These are phyloP conservation scores for Ecliptopera silaceata DNA, from an alignment of 2,888 invertebrate genomes.

Conservation along the genomic window DNA sequence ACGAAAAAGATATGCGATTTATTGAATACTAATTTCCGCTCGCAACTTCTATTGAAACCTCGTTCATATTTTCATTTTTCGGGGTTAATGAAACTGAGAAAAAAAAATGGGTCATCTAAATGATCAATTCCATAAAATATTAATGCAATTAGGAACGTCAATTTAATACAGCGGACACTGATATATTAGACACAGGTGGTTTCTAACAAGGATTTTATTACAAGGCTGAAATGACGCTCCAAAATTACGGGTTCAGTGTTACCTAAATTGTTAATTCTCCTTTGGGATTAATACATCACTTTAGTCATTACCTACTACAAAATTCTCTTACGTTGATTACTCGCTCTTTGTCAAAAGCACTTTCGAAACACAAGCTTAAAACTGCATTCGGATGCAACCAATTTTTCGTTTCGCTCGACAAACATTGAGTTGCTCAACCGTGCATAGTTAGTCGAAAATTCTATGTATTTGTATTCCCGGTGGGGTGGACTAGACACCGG, in stretches of 20 bases:
- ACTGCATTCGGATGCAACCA: slow-evolving; percentile 14
- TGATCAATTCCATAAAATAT: too few relatives aligned
- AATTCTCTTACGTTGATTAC: not conserved
- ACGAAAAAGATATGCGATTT: too few relatives aligned
- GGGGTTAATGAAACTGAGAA: too few relatives aligned
- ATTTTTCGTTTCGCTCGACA: slow-evolving; percentile 33
- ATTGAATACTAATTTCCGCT: too few relatives aligned
- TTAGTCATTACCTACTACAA: too few relatives aligned
- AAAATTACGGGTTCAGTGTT: too few relatives aligned
- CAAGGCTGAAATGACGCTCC: too few relatives aligned
- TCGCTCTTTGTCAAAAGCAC: not conserved
- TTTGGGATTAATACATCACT: too few relatives aligned
- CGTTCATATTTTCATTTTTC: too few relatives aligned
- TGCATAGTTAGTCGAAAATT: slow-evolving; percentile 55
- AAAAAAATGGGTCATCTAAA: too few relatives aligned
- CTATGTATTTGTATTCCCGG: slow-evolving; percentile 71
- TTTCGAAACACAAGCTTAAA: slow-evolving; percentile 8
- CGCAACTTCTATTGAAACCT: too few relatives aligned
- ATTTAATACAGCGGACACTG: not conserved
- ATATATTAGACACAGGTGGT: not conserved
- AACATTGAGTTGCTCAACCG: slow-evolving; percentile 60
- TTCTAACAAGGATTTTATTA: not conserved
- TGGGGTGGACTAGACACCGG: slow-evolving; percentile 58
- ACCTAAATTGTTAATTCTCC: too few relatives aligned
- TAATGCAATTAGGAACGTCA: not conserved